These are phyloP conservation scores for Drosophila pseudotakahashii DNA, from an alignment of 2,888 invertebrate species.

Conservation along the genomic window DNA sequence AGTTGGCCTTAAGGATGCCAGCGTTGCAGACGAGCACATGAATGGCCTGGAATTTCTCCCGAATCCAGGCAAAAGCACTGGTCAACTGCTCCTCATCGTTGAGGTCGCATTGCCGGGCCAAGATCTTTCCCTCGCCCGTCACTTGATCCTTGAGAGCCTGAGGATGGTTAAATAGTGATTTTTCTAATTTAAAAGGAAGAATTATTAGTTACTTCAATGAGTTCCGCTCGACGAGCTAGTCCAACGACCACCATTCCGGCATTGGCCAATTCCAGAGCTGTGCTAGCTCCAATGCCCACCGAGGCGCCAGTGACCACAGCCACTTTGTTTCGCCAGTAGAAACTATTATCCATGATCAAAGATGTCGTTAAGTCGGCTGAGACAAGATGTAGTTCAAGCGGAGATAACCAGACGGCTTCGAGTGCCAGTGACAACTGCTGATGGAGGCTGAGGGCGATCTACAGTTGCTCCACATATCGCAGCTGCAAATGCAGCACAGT, in stretches of 20 bases:
- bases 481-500: conserved; percentile 25
- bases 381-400: not conserved
- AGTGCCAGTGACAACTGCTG: conserved; percentile 62
- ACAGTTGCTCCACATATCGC: conserved; percentile 1
- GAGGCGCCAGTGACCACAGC: conserved; percentile 85
- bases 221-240: conserved; percentile 85
- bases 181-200: too few species aligned
- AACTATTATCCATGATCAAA: conserved; percentile 41
- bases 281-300: conserved; percentile 84
- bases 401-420: conserved; percentile 65
- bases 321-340: conserved; percentile 80
- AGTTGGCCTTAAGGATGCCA: conserved; percentile 83
- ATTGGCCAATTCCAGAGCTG: conserved; percentile 83
- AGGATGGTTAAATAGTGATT: too few species aligned
- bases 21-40: conserved; percentile 84
- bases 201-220: conserved; percentile 82
- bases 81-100: conserved; percentile 77
- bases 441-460: conserved; percentile 38
- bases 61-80: conserved; percentile 80
- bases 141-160: conserved; percentile 79
- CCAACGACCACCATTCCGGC: conserved; percentile 86
- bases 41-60: conserved; percentile 75
- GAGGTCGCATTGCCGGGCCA: conserved; percentile 82
- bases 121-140: conserved; percentile 81
- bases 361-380: not conserved